Conservation (phyloP, 2,797 vertebrate species). For the Nyctibius grandis region DNA sequence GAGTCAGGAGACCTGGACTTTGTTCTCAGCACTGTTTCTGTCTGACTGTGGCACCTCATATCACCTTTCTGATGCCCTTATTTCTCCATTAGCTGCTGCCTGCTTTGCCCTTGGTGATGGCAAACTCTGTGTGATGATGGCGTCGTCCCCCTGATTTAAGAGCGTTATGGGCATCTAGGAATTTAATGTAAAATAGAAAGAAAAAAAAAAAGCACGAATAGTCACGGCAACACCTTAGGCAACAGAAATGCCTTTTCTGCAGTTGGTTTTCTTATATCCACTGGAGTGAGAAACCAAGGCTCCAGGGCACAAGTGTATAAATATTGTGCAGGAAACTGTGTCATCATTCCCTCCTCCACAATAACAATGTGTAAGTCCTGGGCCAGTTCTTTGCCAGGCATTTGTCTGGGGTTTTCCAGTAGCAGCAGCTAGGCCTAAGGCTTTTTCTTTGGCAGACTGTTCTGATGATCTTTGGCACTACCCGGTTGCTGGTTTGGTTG, state of each 20-base stretch:
- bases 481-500: conserved; percentile 31
- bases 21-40: neutral
- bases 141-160: neutral
- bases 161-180: neutral
- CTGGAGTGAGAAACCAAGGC: neutral
- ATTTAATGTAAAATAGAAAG: neutral
- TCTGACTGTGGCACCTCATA: neutral
- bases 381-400: neutral
- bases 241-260: neutral
- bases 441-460: conserved; percentile 31
- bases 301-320: conserved; percentile 28
- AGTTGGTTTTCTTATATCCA: neutral
- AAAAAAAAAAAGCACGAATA: neutral
- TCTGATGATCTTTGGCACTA: conserved; percentile 38
- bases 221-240: neutral
- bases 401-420: conserved; percentile 61
- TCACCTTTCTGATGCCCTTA: neutral
- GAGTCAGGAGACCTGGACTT: neutral
- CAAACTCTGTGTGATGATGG: neutral
- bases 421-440: conserved; percentile 37
- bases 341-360: conserved; percentile 33
- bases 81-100: neutral
- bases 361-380: conserved; percentile 23
- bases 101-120: neutral
- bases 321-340: conserved; percentile 45